phyloP scores from a whole-genome alignment of 2,797 vertebrate species.

The Paratrypauchen microcephalus region DNA sequence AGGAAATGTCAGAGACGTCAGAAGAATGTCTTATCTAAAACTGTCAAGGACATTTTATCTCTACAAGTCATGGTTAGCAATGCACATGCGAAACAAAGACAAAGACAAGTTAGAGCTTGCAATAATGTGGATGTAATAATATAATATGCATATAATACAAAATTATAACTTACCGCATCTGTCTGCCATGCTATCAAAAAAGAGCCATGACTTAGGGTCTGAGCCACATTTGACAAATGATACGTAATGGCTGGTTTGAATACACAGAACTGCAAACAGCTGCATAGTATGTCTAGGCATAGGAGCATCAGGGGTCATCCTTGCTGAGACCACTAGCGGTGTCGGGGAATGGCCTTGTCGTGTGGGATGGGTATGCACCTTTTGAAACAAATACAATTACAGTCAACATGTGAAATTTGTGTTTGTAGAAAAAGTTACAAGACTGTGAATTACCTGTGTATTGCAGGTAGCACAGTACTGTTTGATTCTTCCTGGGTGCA shows the following conservation, averaged over 20 bases:
- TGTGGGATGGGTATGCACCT: constrained; percentile 75
- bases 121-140: constrained; percentile 5
- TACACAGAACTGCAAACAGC: constrained; percentile 83
- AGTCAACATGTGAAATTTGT: background rate
- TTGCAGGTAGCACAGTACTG: constrained; percentile 78
- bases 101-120: constrained; percentile 22
- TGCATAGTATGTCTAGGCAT: constrained; percentile 66
- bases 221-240: constrained; percentile 82
- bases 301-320: constrained; percentile 20
- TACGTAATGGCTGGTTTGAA: constrained; percentile 84
- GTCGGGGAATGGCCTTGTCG: constrained; percentile 65
- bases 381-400: background rate
- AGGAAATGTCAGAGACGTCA: constrained; percentile 46
- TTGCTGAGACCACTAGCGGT: constrained; percentile 45
- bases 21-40: constrained; percentile 35
- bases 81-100: constrained; percentile 8
- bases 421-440: background rate
- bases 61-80: constrained; percentile 14
- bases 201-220: constrained; percentile 78
- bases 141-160: background rate
- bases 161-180: constrained; percentile 65
- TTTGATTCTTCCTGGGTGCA: constrained; percentile 78
- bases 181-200: constrained; percentile 87
- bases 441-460: constrained; percentile 65
- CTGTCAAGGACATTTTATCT: constrained; percentile 33